Evolutionary conservation across 2,113 vertebrate genomes (phyloP), one percentile per base, ranked within the genome.

Genomic region (Harpagus bidentatus): DNA sequence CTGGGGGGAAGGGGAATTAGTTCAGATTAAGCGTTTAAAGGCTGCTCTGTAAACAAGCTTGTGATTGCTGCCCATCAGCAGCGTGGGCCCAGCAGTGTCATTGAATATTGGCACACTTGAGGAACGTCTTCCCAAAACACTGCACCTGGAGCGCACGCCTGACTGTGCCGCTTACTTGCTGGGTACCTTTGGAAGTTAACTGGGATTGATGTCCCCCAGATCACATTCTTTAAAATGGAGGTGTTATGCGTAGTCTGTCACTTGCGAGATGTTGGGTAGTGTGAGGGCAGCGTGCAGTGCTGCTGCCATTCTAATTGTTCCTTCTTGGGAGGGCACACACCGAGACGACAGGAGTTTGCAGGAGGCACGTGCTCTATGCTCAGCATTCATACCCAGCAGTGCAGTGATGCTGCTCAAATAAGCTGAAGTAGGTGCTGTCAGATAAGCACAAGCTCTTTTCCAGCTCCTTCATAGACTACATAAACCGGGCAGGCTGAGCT

Each of bases 281-380:
- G 15, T 0, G 7, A 52, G 56, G 34, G 69, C 48, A 52, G 55
- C 1, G 1, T 4, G 36, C 3, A 15, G 10, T 47, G 69, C 48
- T 89, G 70, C 63, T 62, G 74, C 87, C 31, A 4, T 14, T n/a
- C 16, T 21, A 1, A 11, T 14, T 17, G 22, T 47, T 28, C 18
- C 61, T 36, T 19, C 32, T 34, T 9, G 43, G 65, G 79, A 72
- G 7, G 74, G 43, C 11, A 0, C 25, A 65, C 18, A 1, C 25
- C 1, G 0, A 13, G 29, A 5, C 4, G 6, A 3, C 6, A 8
- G 52, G 28, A 22, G 22, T 13, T 69, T 17, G 82, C 82, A 47
- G 67, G 53, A 38, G 20, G 29, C 11, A 25, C 0, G 0, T 3
- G 11, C 72, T 94, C 76, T 36, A 31, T 0, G 4, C 69, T 59